A percentile compares a stretch with the other conserved stretches of the same genome.
Evolutionary conservation across 1,140 invertebrate genomes (phyloP).

Genomic region (Idris sp.): DNA sequence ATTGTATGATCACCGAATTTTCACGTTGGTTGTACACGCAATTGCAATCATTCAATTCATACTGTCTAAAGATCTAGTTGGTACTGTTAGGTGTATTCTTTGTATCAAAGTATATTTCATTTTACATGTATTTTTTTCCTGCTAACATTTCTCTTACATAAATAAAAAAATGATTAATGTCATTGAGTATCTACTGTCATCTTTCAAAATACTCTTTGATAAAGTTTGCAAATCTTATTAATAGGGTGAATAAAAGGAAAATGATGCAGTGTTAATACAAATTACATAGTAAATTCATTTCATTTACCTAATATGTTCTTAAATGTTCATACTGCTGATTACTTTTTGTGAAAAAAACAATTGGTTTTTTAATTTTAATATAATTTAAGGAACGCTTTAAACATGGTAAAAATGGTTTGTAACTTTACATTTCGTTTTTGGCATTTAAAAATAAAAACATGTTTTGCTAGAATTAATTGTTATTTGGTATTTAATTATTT

Average conservation of each 20-base stretch:
- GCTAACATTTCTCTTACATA: slow-evolving; percentile 39
- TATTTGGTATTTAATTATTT: too few species aligned
- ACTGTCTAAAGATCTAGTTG: slow-evolving; percentile 42
- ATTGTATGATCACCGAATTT: slow-evolving; percentile 19
- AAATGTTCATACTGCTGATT: too few species aligned
- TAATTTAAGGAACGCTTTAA: too few species aligned
- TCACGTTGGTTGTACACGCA: slow-evolving; percentile 14
- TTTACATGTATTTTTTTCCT: slow-evolving; percentile 25
- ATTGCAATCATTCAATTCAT: slow-evolving; percentile 32
- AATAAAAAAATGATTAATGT: slow-evolving; percentile 31
- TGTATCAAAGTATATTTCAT: slow-evolving; percentile 47
- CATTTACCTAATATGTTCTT: too few species aligned
- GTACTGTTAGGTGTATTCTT: slow-evolving; percentile 49
- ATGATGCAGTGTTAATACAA: slow-evolving; percentile 63
- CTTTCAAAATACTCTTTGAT: slow-evolving; percentile 75
- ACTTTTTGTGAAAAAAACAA: too few species aligned
- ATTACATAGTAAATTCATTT: slow-evolving; percentile 24
- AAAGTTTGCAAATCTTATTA: slow-evolving; percentile 76
- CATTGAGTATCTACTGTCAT: slow-evolving; percentile 35
- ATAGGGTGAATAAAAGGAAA: slow-evolving; percentile 76
- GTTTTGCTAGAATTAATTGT: too few species aligned
- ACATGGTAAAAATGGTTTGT: too few species aligned
- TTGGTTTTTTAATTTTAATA: too few species aligned
- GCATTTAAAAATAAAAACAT: too few species aligned
- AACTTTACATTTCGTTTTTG: too few species aligned